phyloP scores from a whole-genome alignment of 2,888 invertebrate genomes.

The Cephalotes varians region DNA sequence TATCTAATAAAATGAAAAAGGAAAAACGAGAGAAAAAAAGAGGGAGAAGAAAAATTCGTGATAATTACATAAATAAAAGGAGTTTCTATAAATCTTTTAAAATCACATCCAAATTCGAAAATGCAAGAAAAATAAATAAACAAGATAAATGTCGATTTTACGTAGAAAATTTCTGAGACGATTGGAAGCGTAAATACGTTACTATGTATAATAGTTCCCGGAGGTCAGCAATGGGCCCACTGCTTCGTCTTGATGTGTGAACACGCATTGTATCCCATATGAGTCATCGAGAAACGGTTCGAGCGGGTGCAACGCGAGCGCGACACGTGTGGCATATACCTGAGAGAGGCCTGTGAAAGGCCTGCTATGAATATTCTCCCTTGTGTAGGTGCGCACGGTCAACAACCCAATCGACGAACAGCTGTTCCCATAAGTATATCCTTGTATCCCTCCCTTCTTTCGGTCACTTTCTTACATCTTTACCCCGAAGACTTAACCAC shows the following conservation, averaged over 20 bases:
- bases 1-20: not conserved
- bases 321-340: constrained; percentile 62
- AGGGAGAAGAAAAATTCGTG: not conserved
- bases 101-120: not conserved
- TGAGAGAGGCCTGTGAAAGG: constrained; percentile 37
- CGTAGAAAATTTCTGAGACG: not conserved
- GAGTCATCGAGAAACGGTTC: constrained; percentile 43
- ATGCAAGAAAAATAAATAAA: not conserved
- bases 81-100: not conserved
- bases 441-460: constrained; percentile 1
- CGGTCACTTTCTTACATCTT: constrained; percentile 16
- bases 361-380: constrained; percentile 13
- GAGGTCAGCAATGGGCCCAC: not conserved
- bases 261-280: constrained; percentile 5
- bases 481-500: constrained; percentile 11
- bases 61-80: not conserved
- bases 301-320: constrained; percentile 30
- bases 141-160: not conserved
- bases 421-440: constrained; percentile 63
- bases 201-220: not conserved
- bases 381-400: constrained; percentile 55
- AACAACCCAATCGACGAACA: constrained; percentile 58
- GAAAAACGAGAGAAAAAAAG: not conserved
- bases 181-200: not conserved
- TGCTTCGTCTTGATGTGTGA: constrained; percentile 4